Conservation (phyloP, 2,888 invertebrate genomes). For the Epsilonema sp. region DNA sequence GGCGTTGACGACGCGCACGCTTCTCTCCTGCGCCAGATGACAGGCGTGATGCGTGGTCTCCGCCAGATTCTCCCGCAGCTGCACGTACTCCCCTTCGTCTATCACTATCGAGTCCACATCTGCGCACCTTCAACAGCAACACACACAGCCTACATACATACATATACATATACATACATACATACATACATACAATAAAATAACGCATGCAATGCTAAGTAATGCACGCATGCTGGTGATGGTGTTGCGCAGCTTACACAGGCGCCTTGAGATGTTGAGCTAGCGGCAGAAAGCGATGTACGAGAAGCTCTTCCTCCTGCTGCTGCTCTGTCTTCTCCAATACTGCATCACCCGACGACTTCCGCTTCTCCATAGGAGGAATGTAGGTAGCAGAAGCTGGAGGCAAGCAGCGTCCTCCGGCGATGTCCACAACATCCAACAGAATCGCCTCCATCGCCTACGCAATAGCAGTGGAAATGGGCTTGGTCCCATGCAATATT, state of each 20-base stretch:
- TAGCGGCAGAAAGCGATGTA: neutral
- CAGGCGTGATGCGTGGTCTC: constrained; percentile 61
- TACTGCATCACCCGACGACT: too few relatives aligned
- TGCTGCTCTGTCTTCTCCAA: too few relatives aligned
- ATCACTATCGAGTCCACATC: constrained; percentile 26
- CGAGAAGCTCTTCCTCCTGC: too few relatives aligned
- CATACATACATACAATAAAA: too few relatives aligned
- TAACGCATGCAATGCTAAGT: too few relatives aligned
- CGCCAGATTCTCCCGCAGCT: constrained; percentile 48
- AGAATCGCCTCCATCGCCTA: constrained; percentile 39
- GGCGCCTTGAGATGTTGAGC: neutral
- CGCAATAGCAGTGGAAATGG: too few relatives aligned
- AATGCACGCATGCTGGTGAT: too few relatives aligned
- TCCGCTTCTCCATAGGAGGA: neutral
- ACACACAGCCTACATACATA: too few relatives aligned
- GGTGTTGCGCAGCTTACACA: too few relatives aligned
- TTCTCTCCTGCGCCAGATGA: constrained; percentile 74
- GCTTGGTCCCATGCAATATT: too few relatives aligned
- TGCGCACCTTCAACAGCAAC: too few relatives aligned
- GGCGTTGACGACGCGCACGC: constrained; percentile 44
- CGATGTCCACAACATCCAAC: constrained; percentile 2
- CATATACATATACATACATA: too few relatives aligned
- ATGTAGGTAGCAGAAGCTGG: neutral
- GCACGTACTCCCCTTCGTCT: constrained; percentile 45
- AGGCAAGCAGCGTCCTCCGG: neutral